Conservation (phyloP, 2,888 invertebrate species). For the Laothoe populi region DNA sequence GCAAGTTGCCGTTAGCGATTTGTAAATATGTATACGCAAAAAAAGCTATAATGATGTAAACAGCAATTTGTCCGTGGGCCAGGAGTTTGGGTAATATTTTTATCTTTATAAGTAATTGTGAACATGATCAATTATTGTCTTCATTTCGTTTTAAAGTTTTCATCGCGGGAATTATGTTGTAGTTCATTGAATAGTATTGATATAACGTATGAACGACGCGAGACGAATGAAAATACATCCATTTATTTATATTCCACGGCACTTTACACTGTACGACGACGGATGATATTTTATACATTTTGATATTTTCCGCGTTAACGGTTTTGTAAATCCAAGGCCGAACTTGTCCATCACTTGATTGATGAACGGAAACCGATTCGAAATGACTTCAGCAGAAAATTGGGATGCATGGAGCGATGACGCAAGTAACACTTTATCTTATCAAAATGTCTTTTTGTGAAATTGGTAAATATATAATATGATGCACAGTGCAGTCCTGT, state of each 20-base stretch:
- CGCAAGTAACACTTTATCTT: conserved; percentile 34
- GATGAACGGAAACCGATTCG: conserved; percentile 15
- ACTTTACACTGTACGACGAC: conserved; percentile 9
- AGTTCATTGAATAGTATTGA: conserved; percentile 36
- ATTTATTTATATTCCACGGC: conserved; percentile 1
- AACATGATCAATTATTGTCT: conserved; percentile 44
- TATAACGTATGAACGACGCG: conserved; percentile 34
- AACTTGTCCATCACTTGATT: conserved; percentile 16
- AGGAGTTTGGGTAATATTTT: conserved; percentile 45
- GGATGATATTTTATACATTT: conserved; percentile 11
- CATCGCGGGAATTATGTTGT: conserved; percentile 34
- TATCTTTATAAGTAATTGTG: conserved; percentile 47
- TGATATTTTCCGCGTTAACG: conserved; percentile 22
- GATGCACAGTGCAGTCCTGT: conserved; percentile 37
- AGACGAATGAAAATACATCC: conserved; percentile 12
- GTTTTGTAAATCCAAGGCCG: conserved; percentile 22
- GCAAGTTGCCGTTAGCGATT: conserved; percentile 65
- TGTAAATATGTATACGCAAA: conserved; percentile 67
- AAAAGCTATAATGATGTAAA: conserved; percentile 64
- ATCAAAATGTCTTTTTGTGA: conserved; percentile 32
- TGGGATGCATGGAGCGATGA: conserved; percentile 19
- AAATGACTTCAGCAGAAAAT: conserved; percentile 10
- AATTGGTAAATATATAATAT: conserved; percentile 32
- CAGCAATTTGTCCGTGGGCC: conserved; percentile 49
- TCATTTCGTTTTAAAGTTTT: conserved; percentile 38